Percentiles rank a stretch among this genome's conserved stretches.
phyloP scores from a whole-genome alignment of 2,888 invertebrate genomes.

The Pinctada fucata region DNA sequence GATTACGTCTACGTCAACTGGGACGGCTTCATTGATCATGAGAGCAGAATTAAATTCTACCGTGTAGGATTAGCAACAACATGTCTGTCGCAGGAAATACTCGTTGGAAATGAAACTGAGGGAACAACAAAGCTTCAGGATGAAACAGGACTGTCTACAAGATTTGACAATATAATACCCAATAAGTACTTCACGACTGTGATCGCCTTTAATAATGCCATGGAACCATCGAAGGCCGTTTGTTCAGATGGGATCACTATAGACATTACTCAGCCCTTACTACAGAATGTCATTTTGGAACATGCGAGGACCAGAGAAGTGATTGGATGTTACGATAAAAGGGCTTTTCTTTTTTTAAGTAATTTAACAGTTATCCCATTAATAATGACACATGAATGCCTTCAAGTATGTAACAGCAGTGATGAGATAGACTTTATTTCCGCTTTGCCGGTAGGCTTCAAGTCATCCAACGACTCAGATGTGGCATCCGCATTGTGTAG shows the following conservation, averaged over 20 bases:
- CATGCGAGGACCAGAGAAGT: conserved; percentile 38
- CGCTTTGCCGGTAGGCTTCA: conserved; percentile 12
- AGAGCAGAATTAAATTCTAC: conserved; percentile 55
- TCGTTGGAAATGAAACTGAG: neutral
- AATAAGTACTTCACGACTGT: conserved; percentile 50
- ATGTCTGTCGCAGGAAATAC: conserved; percentile 38
- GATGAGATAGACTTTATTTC: neutral
- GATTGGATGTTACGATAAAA: conserved; percentile 39
- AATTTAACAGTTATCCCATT: conserved; percentile 35
- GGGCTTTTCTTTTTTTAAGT: conserved; percentile 37
- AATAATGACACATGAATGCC: conserved; percentile 8
- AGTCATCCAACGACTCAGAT: conserved; percentile 15
- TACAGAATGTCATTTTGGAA: conserved; percentile 42
- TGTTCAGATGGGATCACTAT: conserved; percentile 62
- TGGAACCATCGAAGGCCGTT: conserved; percentile 55
- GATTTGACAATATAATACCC: conserved; percentile 8
- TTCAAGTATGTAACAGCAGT: conserved; percentile 8
- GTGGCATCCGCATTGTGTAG: conserved; percentile 28
- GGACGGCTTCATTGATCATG: conserved; percentile 61
- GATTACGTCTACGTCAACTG: conserved; percentile 41
- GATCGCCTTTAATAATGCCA: conserved; percentile 59
- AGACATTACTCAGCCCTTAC: conserved; percentile 48
- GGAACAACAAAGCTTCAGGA: neutral
- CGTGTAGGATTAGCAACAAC: conserved; percentile 39
- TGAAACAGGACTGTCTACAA: neutral